Evolutionary conservation across 2,888 invertebrate genomes (phyloP).

Genomic region (Malthinus flaveolus): DNA sequence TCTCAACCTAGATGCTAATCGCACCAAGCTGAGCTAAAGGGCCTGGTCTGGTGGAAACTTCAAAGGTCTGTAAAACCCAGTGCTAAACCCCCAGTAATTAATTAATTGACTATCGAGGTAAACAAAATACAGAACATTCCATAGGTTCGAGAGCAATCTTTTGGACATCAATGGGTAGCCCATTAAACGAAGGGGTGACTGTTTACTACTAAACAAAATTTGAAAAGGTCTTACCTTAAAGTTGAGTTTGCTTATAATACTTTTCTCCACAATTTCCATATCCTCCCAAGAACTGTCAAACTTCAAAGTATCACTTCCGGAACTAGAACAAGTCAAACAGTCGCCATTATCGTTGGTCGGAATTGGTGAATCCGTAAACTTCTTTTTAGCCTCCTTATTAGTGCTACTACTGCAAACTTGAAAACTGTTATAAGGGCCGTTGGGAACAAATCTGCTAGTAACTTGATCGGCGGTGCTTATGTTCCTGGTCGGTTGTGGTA

Average conservation of each 20-base stretch:
- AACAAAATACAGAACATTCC: too few species aligned
- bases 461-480: constrained; percentile 31
- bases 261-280: constrained; percentile 62
- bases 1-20: too few species aligned
- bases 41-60: too few species aligned
- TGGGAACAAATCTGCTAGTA: constrained; percentile 1
- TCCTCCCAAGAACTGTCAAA: constrained; percentile 57
- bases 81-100: too few species aligned
- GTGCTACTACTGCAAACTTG: constrained; percentile 31
- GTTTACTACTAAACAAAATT: too few species aligned
- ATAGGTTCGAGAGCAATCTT: too few species aligned
- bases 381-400: constrained; percentile 2
- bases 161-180: too few species aligned
- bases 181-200: too few species aligned
- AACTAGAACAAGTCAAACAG: constrained; percentile 56
- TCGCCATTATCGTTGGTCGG: constrained; percentile 47
- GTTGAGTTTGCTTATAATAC: constrained; percentile 66
- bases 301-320: constrained; percentile 37
- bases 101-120: too few species aligned
- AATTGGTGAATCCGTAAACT: constrained; percentile 33
- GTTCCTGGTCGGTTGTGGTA: constrained; percentile 17
- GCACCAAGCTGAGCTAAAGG: too few species aligned
- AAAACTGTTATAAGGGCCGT: constrained; percentile 33
- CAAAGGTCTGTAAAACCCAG: too few species aligned
- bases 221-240: constrained; percentile 69